Evolutionary conservation across 2,888 invertebrate species (phyloP), one percentile per base, ranked within the genome.

Genomic region (Baccha elongata): DNA sequence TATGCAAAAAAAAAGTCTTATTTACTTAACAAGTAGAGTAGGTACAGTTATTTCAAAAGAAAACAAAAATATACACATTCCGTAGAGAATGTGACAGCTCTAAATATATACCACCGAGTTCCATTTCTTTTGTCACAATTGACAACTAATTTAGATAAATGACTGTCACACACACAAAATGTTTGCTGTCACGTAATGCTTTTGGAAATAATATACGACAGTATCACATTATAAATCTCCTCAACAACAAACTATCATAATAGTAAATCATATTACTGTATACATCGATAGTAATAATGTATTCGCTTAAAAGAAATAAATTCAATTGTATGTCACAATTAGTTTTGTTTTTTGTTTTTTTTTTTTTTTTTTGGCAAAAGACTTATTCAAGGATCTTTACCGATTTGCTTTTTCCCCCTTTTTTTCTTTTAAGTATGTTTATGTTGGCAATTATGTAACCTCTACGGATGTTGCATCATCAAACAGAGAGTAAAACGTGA

Each of bases 131-230:
- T 60, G 60, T 60, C 60, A 60, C 42, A 60, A 60, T 60, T 60
- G 60, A 60, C 60, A 60, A 60, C 60, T 60, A 60, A 60, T 60
- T 60, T 60, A 60, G 60, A 60, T 60, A 60, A 60, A 60, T 60
- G 60, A 44, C 44, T 60, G 60, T 32, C 60, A 44, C 58, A 60
- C 15, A 60, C 15, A 58, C 42, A 23, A 13, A 40, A 35, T 55
- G 26, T 19, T 58, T 40, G 40, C 58, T 58, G 40, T 58, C 58
- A 58, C 15, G 40, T 40, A 26, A 23, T 40, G 58, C 58, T 58
- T 58, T 40, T 40, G 58, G 40, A 37, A 23, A 58, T 7, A 26
- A 58, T 58, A 58, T 2, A n/a, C 29, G 3, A 32, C 8, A 23
- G 5, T 23, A 23, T 23, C 3, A 23, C 3, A 23, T 4, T 23